phyloP scores from a whole-genome alignment of 2,888 invertebrate species.

The Argyra leucocephala region DNA sequence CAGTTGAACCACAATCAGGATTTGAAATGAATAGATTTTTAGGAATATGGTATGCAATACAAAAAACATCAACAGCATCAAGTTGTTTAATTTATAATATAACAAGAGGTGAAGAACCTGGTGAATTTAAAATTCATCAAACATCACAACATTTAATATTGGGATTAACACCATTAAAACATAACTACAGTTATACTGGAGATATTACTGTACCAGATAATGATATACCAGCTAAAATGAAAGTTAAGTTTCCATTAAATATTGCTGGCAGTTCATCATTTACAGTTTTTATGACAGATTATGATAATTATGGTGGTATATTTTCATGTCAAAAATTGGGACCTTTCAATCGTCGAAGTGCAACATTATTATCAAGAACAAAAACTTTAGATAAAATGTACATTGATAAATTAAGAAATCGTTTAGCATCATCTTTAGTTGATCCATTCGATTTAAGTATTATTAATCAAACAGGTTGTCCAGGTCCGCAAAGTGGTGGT shows the following conservation, averaged over 20 bases:
- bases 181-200: slow-evolving; percentile 71
- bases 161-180: slow-evolving; percentile 65
- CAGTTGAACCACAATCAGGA: slow-evolving; percentile 60
- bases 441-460: slow-evolving; percentile 68
- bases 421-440: slow-evolving; percentile 55
- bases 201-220: slow-evolving; percentile 55
- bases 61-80: slow-evolving; percentile 73
- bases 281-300: slow-evolving; percentile 65
- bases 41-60: slow-evolving; percentile 71
- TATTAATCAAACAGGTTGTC: slow-evolving; percentile 62
- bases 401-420: slow-evolving; percentile 59
- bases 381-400: slow-evolving; percentile 62
- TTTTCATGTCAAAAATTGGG: slow-evolving; percentile 67
- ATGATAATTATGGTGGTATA: slow-evolving; percentile 61
- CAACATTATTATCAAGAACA: slow-evolving; percentile 68
- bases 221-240: slow-evolving; percentile 61
- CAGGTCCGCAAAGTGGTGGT: slow-evolving; percentile 46
- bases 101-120: slow-evolving; percentile 58
- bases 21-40: slow-evolving; percentile 73
- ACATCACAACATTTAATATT: slow-evolving; percentile 55
- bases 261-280: slow-evolving; percentile 66
- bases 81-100: slow-evolving; percentile 72
- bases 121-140: slow-evolving; percentile 60
- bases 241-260: slow-evolving; percentile 65
- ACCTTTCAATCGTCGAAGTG: slow-evolving; percentile 66